phyloP scores from a whole-genome alignment of 64 coral and sea anemone species.

The Porites australiensis region DNA sequence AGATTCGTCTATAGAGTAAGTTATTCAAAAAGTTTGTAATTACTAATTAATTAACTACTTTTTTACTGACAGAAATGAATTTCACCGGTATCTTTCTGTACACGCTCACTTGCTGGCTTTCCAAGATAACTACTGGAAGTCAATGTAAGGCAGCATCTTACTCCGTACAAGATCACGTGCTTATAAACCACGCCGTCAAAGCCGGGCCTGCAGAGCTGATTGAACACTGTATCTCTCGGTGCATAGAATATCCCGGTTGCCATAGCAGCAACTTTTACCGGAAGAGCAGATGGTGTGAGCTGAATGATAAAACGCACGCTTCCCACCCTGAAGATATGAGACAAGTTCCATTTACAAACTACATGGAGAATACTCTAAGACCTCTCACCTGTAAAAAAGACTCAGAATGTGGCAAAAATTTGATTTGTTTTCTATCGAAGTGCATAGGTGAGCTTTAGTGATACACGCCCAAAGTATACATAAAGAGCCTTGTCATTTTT shows the following conservation, averaged over 20 bases:
- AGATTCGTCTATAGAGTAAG: too few species aligned
- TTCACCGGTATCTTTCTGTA: not conserved
- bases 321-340: too few species aligned
- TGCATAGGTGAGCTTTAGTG: not conserved
- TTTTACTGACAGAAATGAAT: not conserved
- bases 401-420: not conserved
- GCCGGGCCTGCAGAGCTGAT: not conserved
- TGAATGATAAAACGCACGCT: too few species aligned
- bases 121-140: not conserved
- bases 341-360: too few species aligned
- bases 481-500: too few species aligned
- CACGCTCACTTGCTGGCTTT: not conserved
- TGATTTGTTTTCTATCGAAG: not conserved
- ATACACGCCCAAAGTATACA: not conserved
- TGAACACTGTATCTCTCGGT: not conserved
- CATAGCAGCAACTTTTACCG: slow-evolving; percentile 15
- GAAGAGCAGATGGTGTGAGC: not conserved
- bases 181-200: slow-evolving; percentile 1
- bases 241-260: slow-evolving; percentile 1
- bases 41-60: too few species aligned
- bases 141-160: not conserved
- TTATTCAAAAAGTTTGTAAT: too few species aligned
- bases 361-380: not conserved
- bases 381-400: not conserved
- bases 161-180: not conserved